Evolutionary conservation across 1,140 invertebrate species (phyloP).

Genomic region (Megalonaias nervosa): DNA sequence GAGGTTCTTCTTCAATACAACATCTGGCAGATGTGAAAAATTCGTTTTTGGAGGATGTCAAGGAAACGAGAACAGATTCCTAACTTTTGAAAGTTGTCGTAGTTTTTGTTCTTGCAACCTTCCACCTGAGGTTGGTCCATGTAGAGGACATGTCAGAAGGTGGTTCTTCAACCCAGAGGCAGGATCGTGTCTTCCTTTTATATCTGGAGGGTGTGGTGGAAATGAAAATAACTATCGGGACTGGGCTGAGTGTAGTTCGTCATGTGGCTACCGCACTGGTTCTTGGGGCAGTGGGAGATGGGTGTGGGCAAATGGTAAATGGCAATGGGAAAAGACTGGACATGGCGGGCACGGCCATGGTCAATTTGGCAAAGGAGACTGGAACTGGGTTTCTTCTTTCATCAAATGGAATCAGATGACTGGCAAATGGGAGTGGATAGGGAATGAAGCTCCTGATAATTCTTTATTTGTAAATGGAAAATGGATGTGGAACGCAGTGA

Average conservation of each 20-base stretch:
- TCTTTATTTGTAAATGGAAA: no score
- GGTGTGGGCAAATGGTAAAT: constrained; percentile 2
- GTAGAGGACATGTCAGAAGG: constrained; percentile 73
- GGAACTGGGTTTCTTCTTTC: no score
- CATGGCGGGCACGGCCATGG: no score
- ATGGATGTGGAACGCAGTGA: no score
- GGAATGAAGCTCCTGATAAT: no score
- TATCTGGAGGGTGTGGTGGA: constrained; percentile 51
- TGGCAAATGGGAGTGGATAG: no score
- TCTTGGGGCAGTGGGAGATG: constrained; percentile 6
- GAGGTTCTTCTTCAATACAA: constrained; percentile 72
- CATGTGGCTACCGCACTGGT: constrained; percentile 6
- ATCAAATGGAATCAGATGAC: no score
- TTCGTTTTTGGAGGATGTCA: constrained; percentile 75
- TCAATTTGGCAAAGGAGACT: no score
- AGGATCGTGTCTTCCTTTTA: constrained; percentile 41
- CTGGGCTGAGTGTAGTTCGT: constrained; percentile 20
- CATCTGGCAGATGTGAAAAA: constrained; percentile 69
- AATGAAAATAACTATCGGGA: constrained; percentile 43
- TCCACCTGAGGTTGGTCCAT: constrained; percentile 72
- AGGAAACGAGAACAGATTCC: constrained; percentile 75
- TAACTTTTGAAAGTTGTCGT: constrained; percentile 2
- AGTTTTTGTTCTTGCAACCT: constrained; percentile 19
- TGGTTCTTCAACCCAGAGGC: constrained; percentile 41
- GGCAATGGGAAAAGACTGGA: no score